Evolutionary conservation across 2,113 vertebrate genomes (phyloP), one percentile per base, ranked within the genome.

Genomic region (Pygoscelis adeliae): DNA sequence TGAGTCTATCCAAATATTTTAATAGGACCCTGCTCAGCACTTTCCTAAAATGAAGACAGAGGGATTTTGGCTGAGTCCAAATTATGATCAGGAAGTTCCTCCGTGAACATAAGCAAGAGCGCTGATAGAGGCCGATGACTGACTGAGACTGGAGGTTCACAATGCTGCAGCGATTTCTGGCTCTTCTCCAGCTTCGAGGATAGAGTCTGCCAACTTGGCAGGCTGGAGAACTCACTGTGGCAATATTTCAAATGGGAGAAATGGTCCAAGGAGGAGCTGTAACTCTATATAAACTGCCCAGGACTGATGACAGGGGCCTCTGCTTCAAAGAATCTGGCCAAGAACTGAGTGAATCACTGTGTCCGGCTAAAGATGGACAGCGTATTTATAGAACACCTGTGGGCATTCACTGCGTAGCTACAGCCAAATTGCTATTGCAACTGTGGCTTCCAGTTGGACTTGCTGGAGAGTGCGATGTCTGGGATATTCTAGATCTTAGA

Each of bases 161-260:
- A 97, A 97, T 92, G 96, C 66, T 63, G 69, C 69, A 93, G 85
- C 10, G 13, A 97, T 97, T 97, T 85, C 97, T 98, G 98, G 98
- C 98, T 70, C 17, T 52, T 70, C 79, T 97, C 98, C 98, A 98
- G 90, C 83, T 92, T 95, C 30, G 8, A 93, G 92, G 82, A 95
- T 23, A 53, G 78, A 96, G 91, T 80, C 97, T 98, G 98, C 98
- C 98, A 98, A 97, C 74, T 98, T 98, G 98, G 98, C 98, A 98
- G 96, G 74, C 97, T 95, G 59, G 38, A 89, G 96, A 96, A 93
- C 96, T 97, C 94, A 78, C 91, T 50, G 66, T 98, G 98, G 97
- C 98, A 98, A 98, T 97, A 98, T 98, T 98, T 98, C 98, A 98
- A 98, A 97, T 90, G 61, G 85, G 78, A 98, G 93, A 97, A 97